phyloP scores from a whole-genome alignment of 2,888 invertebrate species.

The Apantesis nais region DNA sequence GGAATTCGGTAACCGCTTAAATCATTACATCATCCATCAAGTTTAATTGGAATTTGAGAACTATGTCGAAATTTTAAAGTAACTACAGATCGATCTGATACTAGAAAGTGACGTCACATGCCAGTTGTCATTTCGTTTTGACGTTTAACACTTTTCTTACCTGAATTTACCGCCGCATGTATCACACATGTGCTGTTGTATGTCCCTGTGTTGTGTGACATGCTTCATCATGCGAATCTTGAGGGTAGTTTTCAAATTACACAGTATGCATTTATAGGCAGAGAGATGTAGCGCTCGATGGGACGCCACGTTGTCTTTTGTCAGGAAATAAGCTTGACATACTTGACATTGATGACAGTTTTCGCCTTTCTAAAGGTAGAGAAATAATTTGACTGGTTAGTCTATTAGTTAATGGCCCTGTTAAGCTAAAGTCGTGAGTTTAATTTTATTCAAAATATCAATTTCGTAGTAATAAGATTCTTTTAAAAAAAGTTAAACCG shows the following conservation, averaged over 20 bases:
- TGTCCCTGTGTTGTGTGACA: constrained; percentile 32
- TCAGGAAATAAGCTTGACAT: constrained; percentile 67
- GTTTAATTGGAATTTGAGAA: no score
- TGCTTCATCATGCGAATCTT: constrained; percentile 63
- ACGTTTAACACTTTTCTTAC: constrained; percentile 38
- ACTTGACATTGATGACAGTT: constrained; percentile 66
- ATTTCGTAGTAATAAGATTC: no score
- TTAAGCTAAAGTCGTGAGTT: no score
- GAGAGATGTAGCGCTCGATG: constrained; percentile 62
- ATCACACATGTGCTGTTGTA: constrained; percentile 43
- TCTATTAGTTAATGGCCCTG: background rate
- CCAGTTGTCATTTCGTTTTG: background rate
- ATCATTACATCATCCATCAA: no score
- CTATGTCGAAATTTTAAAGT: no score
- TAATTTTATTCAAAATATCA: no score
- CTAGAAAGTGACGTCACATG: background rate
- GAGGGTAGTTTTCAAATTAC: constrained; percentile 54
- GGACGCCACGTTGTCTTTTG: constrained; percentile 59
- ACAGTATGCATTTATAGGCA: constrained; percentile 61
- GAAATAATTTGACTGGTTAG: no score
- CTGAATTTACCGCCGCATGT: constrained; percentile 61
- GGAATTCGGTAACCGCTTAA: no score
- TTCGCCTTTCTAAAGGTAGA: constrained; percentile 59
- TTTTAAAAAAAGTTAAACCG: no score
- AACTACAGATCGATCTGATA: no score